These are phyloP conservation scores for Phaedon cochleariae DNA, from an alignment of 2,888 invertebrate species.

Conservation along the genomic window DNA sequence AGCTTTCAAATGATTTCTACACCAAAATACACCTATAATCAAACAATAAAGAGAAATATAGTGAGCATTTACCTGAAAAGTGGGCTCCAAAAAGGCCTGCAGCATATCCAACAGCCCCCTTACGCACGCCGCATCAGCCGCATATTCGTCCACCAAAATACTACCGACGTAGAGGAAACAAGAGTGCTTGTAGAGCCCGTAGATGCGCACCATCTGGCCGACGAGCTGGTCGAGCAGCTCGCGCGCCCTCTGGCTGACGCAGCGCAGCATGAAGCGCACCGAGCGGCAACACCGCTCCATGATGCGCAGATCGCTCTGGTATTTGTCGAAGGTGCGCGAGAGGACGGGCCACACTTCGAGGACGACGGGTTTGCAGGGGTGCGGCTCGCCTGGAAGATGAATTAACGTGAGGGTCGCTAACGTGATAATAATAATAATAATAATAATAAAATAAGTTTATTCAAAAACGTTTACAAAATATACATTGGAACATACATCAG, in stretches of 20 bases:
- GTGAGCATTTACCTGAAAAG: slow-evolving; percentile 69
- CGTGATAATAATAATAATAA: no score
- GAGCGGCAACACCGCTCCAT: slow-evolving; percentile 94
- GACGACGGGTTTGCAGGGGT: slow-evolving; percentile 59
- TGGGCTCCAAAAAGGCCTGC: slow-evolving; percentile 81
- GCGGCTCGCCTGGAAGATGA: slow-evolving; percentile 51
- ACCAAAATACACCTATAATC: no score
- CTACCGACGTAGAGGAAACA: slow-evolving; percentile 89
- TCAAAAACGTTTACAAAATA: no score
- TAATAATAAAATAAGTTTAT: no score
- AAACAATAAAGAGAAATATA: no score
- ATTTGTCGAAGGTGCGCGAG: slow-evolving; percentile 79
- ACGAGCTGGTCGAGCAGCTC: slow-evolving; percentile 82
- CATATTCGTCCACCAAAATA: slow-evolving; percentile 91
- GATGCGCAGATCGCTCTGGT: slow-evolving; percentile 81
- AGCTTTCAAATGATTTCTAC: no score
- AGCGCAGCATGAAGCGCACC: slow-evolving; percentile 88
- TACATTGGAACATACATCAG: no score
- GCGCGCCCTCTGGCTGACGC: slow-evolving; percentile 78
- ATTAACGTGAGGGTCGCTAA: no score
- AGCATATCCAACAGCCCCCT: slow-evolving; percentile 86
- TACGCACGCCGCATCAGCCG: slow-evolving; percentile 74
- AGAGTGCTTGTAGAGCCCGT: slow-evolving; percentile 82
- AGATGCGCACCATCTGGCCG: slow-evolving; percentile 83
- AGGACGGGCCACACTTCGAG: slow-evolving; percentile 88